phyloP scores from a whole-genome alignment of 2,888 invertebrate genomes.

The Ophonus ardosiacus region DNA sequence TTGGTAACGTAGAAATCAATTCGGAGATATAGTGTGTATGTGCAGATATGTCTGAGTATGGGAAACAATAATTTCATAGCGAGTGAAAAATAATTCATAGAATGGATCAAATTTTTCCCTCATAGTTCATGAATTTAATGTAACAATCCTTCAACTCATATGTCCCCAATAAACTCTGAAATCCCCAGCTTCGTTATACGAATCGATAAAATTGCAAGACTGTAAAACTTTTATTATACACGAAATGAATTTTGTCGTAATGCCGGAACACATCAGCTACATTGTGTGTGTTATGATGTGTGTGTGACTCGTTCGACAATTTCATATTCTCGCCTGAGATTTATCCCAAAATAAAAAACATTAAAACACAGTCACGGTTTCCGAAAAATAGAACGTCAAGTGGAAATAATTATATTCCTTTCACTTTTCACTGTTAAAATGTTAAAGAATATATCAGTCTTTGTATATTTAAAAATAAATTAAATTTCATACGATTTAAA shows the following conservation, averaged over 20 bases:
- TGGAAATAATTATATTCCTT: neutral
- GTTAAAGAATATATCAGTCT: neutral
- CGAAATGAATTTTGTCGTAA: conserved; percentile 44
- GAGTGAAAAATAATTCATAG: no score
- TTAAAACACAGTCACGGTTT: neutral
- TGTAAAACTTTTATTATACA: conserved; percentile 35
- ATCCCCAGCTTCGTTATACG: conserved; percentile 1
- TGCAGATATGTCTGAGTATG: no score
- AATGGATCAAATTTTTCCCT: neutral
- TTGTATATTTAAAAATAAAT: neutral
- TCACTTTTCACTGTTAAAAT: neutral
- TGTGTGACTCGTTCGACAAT: neutral
- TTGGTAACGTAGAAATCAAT: no score
- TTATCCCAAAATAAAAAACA: neutral
- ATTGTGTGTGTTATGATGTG: conserved; percentile 13
- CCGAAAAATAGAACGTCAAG: neutral
- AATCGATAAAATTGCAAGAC: conserved; percentile 14
- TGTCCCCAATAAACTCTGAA: neutral
- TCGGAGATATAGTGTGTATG: no score
- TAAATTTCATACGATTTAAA: neutral
- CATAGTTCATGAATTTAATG: neutral
- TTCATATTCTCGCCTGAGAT: neutral
- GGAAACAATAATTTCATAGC: no score
- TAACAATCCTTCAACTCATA: neutral
- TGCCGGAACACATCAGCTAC: conserved; percentile 4